Evolutionary conservation across 2,797 vertebrate genomes (phyloP), one percentile per base, ranked within the genome.

Genomic region (Staurois parvus): DNA sequence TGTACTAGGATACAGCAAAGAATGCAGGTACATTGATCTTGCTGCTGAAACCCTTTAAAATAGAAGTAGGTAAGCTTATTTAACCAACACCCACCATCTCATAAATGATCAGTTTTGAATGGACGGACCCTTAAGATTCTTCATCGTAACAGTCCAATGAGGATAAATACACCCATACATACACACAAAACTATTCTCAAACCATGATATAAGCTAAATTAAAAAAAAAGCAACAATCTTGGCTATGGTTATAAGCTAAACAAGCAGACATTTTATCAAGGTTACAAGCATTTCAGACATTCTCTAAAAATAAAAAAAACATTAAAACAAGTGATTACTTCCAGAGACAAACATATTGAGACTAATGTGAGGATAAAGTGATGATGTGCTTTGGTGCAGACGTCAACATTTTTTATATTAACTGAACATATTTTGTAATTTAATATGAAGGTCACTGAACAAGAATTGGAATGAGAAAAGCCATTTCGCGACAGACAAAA

Each of bases 371-470:
- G 12, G 29, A 48, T 30, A 80, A n/a, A 29, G 42, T n/a, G 66
- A 30, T 69, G 40, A 42, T 52, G 17, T 52, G 66, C 77, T 40
- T 66, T 67, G 59, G 76, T 78, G 34, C 34, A 42, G 76, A 42
- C 56, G 42, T 28, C 26, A 66, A 66, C 28, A 11, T 66, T 66
- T 66, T n/a, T 64, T 59, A 15, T 24, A 17, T 48, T 15, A 66
- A 26, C 62, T 28, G 17, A 66, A 66, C 26, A 4, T 26, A 28
- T 66, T 66, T 28, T 66, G 62, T 29, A 26, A 12, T 26, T 66
- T 66, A 66, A 29, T 9, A 64, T 64, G 11, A 48, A 73, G 68
- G 10, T 52, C 34, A 81, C 48, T 48, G 40, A 68, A 68, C 19
- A 32, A 2, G 28, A 52, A 70, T 0, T 34, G 48, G 29, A 64